Percentiles rank a stretch among this genome's conserved stretches.
Evolutionary conservation across 2,797 vertebrate genomes (phyloP).

Genomic region (Percopsis omiscomaycus): DNA sequence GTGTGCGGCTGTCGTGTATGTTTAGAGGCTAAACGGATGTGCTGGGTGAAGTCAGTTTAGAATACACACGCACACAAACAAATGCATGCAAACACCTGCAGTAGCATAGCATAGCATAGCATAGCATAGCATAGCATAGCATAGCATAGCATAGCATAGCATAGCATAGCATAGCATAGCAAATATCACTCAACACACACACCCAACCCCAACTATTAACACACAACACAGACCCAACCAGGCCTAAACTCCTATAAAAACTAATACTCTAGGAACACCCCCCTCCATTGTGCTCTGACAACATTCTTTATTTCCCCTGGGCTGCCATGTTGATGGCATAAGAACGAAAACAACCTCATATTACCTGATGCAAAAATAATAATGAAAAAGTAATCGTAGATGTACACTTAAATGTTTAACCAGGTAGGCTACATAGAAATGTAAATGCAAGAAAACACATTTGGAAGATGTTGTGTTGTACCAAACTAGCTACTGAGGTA

Average conservation of each 20-base stretch:
- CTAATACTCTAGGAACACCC: slow-evolving; percentile 9
- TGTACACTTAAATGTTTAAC: too few species aligned
- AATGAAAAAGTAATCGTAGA: background rate
- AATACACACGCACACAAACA: slow-evolving; percentile 25
- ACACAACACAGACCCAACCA: slow-evolving; percentile 16
- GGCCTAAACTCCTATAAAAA: slow-evolving; percentile 29
- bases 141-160: background rate
- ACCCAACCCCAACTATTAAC: slow-evolving; percentile 16
- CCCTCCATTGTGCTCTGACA: slow-evolving; percentile 49
- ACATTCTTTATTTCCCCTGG: slow-evolving; percentile 44
- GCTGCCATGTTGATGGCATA: slow-evolving; percentile 45
- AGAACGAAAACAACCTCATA: slow-evolving; percentile 28
- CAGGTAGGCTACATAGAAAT: too few species aligned
- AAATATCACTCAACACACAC: slow-evolving; percentile 21
- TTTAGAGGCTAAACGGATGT: slow-evolving; percentile 51
- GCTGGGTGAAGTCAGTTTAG: slow-evolving; percentile 45
- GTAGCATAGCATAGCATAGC: slow-evolving; percentile 14
- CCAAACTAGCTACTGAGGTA: too few species aligned
- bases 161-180: slow-evolving; percentile 13
- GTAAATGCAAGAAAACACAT: too few species aligned
- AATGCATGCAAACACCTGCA: slow-evolving; percentile 9
- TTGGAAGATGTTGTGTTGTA: too few species aligned
- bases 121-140: slow-evolving; percentile 12
- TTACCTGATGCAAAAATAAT: background rate
- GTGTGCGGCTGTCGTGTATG: slow-evolving; percentile 34